Conservation (phyloP, 2,888 invertebrate genomes). For the Taphrorychus bicolor region DNA sequence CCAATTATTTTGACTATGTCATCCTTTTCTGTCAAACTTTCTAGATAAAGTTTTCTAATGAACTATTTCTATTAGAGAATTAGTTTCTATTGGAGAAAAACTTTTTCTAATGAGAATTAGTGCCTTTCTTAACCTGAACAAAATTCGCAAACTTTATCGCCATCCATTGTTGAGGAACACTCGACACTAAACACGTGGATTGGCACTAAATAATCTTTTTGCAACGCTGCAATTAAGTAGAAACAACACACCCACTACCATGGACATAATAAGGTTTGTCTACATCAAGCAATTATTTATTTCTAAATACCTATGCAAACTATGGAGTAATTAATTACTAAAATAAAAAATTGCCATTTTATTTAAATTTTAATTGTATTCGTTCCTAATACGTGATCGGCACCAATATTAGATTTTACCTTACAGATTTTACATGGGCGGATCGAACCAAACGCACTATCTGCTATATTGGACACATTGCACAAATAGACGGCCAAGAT, state of each 20-base stretch:
- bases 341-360: conserved; percentile 4
- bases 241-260: conserved; percentile 16
- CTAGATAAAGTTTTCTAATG: too few species aligned
- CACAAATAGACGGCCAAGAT: too few species aligned
- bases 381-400: too few species aligned
- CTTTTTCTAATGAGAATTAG: not conserved
- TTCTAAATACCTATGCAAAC: not conserved
- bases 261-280: conserved; percentile 17
- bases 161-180: not conserved
- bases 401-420: too few species aligned
- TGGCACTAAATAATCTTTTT: not conserved
- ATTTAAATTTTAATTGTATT: too few species aligned
- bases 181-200: not conserved
- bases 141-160: conserved; percentile 7
- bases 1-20: too few species aligned
- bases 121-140: conserved; percentile 20
- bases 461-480: too few species aligned
- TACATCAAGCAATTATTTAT: not conserved
- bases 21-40: too few species aligned
- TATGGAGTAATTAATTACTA: not conserved
- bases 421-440: too few species aligned
- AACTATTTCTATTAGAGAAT: too few species aligned
- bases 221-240: not conserved
- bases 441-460: too few species aligned
- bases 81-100: too few species aligned